Percentiles rank a stretch among this genome's conserved stretches.
Conservation (phyloP, 2,888 invertebrate genomes). For the Empis livida region DNA sequence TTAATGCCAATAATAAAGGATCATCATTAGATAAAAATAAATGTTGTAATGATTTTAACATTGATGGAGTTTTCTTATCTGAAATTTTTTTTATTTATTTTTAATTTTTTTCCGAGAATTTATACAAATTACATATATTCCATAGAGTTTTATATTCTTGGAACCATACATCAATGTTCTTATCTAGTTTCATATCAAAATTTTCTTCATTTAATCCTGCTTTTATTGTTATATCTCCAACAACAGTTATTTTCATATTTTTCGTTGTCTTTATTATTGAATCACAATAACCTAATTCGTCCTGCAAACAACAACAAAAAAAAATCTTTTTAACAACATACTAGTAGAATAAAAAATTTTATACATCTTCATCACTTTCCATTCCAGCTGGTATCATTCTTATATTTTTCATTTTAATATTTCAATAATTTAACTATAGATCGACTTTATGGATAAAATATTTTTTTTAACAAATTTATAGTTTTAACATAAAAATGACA, state of each 20-base stretch:
- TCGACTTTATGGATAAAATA: too few relatives aligned
- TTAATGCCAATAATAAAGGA: constrained; percentile 28
- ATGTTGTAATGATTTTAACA: constrained; percentile 22
- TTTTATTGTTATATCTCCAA: constrained; percentile 29
- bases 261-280: constrained; percentile 15
- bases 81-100: constrained; percentile 3
- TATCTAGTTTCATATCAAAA: constrained; percentile 26
- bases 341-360: background rate
- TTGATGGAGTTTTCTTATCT: constrained; percentile 24
- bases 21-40: constrained; percentile 19
- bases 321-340: background rate
- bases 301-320: constrained; percentile 2
- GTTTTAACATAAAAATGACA: too few relatives aligned
- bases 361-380: constrained; percentile 21
- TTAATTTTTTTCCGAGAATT: background rate
- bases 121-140: constrained; percentile 22
- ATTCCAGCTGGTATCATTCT: constrained; percentile 25
- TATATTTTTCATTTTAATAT: too few relatives aligned
- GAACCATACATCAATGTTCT: constrained; percentile 24
- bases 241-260: constrained; percentile 30
- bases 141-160: constrained; percentile 24
- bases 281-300: constrained; percentile 4
- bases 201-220: constrained; percentile 30
- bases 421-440: too few relatives aligned
- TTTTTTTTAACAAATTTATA: too few relatives aligned